Evolutionary conservation across 2,113 vertebrate genomes (phyloP), one percentile per base, ranked within the genome.

Genomic region (Tapirus terrestris): DNA sequence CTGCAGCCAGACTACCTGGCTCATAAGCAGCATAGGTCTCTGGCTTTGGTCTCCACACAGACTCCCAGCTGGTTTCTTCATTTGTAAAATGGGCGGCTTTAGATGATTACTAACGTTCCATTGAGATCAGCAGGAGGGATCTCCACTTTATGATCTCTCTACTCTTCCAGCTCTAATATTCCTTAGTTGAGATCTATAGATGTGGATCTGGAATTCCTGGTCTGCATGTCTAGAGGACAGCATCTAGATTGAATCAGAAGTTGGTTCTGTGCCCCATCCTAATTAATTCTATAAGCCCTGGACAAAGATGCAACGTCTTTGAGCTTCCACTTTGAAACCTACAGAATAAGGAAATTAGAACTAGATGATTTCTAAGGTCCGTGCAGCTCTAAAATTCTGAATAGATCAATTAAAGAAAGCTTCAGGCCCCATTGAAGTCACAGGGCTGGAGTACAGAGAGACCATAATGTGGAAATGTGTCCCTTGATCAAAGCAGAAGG

Each of bases 291-390:
- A 68, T 91, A 85, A 96, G 80, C 14, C 8, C 75, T 63, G 63
- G 25, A 70, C 76, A 83, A 79, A 84, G 25, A 75, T 43, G 10
- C 14, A 36, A 14, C 75, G 7, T 29, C 79, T 82, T 89, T 93
- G 48, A 86, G 43, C 23, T 48, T 95, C 58, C 33, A 33, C 92
- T 95, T 94, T 73, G 83, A 67, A 97, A 82, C 39, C 45, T 63
- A 25, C 16, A 94, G 68, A 96, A 63, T 43, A 81, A 77, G 73
- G 10, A 83, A 85, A 60, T 80, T 68, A 68, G 93, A 92, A 58
- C 12, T 39, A 76, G 48, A 7, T n/a, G 6, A 73, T 79, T 45
- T 86, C 48, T 29, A 72, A 84, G 27, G n/a, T 33, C 53, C 23
- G 20, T 77, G 90, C 51, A 51, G 45, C 25, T 67, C 2, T 65